phyloP scores from a whole-genome alignment of 2,888 invertebrate species.

The Dynastes hyllus region DNA sequence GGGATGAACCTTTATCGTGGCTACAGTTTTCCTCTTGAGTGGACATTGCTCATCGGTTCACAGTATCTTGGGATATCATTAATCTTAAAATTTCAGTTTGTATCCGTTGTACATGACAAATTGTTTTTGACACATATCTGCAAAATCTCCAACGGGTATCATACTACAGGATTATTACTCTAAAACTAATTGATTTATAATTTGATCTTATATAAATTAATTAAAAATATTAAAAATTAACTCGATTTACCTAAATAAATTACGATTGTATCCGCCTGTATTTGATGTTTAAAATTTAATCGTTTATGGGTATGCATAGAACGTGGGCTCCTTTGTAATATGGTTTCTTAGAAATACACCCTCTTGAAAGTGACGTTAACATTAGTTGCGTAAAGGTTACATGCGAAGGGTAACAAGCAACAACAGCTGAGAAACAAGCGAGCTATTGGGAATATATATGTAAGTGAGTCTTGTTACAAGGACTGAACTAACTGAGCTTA shows the following conservation, averaged over 20 bases:
- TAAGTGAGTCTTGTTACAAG: conserved; percentile 4
- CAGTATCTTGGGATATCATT: conserved; percentile 55
- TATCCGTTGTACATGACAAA: conserved; percentile 57
- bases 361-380: conserved; percentile 1
- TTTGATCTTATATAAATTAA: background rate
- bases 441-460: conserved; percentile 9
- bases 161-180: conserved; percentile 26
- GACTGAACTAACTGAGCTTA: conserved; percentile 29
- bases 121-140: conserved; percentile 52
- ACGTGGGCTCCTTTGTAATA: background rate
- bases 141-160: conserved; percentile 19
- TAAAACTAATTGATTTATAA: conserved; percentile 22
- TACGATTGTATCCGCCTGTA: background rate
- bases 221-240: background rate
- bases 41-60: conserved; percentile 56
- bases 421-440: background rate
- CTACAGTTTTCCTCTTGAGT: conserved; percentile 55
- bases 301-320: background rate
- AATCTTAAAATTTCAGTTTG: conserved; percentile 58
- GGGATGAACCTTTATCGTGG: conserved; percentile 53
- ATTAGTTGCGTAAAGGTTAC: background rate
- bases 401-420: background rate
- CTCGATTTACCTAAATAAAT: too few relatives aligned
- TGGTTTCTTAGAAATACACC: conserved; percentile 6
- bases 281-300: background rate